Evolutionary conservation across 2,797 vertebrate species (phyloP).

Genomic region (Heliangelus exortis): DNA sequence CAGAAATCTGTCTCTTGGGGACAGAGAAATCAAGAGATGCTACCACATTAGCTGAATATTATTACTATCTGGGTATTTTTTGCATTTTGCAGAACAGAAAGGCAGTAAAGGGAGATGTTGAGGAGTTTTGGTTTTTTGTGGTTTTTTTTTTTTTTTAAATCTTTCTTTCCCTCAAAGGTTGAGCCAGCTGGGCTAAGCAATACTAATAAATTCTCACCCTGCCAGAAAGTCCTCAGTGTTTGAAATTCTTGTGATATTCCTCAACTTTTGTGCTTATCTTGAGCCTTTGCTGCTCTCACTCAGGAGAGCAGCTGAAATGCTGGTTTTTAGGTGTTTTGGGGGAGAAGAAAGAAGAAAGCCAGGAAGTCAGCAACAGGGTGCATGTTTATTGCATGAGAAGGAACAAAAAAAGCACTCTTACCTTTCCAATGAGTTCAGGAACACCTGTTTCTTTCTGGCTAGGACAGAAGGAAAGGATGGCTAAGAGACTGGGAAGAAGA

Average conservation of each 20-base stretch:
- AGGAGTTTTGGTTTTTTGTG: not conserved
- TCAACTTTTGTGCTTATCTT: not conserved
- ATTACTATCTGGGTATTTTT: not conserved
- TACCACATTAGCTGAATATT: not conserved
- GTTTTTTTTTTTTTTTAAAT: too few species aligned
- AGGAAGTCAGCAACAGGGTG: not conserved
- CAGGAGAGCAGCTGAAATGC: not conserved
- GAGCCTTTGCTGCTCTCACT: not conserved
- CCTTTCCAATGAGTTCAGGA: slow-evolving; percentile 14
- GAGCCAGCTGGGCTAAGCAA: not conserved
- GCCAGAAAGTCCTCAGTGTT: not conserved
- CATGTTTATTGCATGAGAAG: not conserved
- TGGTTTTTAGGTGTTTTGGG: not conserved
- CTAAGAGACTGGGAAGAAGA: not conserved
- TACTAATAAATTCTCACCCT: not conserved
- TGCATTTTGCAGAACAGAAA: not conserved
- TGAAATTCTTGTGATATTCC: not conserved
- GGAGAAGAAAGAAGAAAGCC: not conserved
- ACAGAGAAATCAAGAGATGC: not conserved
- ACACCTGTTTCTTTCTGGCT: not conserved
- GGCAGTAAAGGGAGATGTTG: not conserved
- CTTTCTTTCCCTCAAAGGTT: not conserved
- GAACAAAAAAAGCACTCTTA: slow-evolving; percentile 25
- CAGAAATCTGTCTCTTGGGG: not conserved
- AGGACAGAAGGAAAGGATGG: not conserved